phyloP scores from a whole-genome alignment of 2,113 vertebrate genomes.

The Ictalurus furcatus region DNA sequence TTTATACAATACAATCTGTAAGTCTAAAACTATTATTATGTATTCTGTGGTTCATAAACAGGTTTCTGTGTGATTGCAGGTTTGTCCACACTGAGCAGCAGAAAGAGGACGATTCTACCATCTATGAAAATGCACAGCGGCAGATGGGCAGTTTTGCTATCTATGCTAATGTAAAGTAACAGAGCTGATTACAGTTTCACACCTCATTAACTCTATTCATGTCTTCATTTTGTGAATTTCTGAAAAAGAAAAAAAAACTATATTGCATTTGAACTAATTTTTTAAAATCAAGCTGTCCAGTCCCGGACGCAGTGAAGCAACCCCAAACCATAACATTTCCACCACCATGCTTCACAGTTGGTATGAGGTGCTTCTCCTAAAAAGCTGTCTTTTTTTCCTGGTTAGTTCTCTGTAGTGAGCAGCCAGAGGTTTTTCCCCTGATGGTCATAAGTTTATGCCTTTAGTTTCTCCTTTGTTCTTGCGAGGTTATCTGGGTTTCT shows the following conservation, averaged over 20 bases:
- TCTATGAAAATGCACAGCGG: background rate
- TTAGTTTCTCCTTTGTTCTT: background rate
- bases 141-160: background rate
- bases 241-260: background rate
- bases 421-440: background rate
- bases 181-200: background rate
- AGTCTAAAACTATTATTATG: background rate
- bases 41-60: background rate
- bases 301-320: too few species aligned
- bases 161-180: background rate
- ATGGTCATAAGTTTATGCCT: background rate
- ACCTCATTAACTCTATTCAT: background rate
- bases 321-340: too few species aligned
- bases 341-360: too few species aligned
- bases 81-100: background rate
- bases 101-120: constrained; percentile 6
- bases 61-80: background rate
- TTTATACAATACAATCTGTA: background rate
- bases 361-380: too few species aligned
- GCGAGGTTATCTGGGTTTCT: background rate
- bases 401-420: background rate
- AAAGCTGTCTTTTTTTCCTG: too few species aligned
- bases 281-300: too few species aligned
- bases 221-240: background rate
- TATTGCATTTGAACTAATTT: background rate